Percentiles rank a stretch among this genome's conserved stretches.
phyloP scores from a whole-genome alignment of 2,888 invertebrate genomes.

The Agonopterix subpropinquella region DNA sequence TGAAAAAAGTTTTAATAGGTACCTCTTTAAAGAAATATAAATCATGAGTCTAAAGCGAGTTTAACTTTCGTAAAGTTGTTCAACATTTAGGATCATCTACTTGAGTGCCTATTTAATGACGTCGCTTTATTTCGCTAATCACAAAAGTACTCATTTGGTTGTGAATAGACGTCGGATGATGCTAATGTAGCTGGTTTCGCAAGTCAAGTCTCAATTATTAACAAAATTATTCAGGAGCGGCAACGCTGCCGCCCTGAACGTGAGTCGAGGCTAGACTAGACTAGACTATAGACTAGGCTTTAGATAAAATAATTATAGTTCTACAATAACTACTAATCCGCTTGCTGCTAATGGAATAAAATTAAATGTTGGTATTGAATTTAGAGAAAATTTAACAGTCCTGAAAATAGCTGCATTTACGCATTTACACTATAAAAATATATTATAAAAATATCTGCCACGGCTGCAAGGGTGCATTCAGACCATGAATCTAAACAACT shows the following conservation, averaged over 20 bases:
- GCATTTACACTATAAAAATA: too few species aligned
- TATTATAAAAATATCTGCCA: too few species aligned
- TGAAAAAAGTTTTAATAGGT: constrained; percentile 74
- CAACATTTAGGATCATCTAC: constrained; percentile 59
- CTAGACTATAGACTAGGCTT: too few species aligned
- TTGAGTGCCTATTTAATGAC: constrained; percentile 58
- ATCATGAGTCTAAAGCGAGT: constrained; percentile 60
- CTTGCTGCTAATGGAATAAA: too few species aligned
- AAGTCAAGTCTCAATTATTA: not conserved
- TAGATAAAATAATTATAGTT: too few species aligned
- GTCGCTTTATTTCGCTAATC: constrained; percentile 46
- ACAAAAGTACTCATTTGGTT: constrained; percentile 33
- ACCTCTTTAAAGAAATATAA: constrained; percentile 72
- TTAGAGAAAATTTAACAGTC: too few species aligned
- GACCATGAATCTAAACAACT: too few species aligned
- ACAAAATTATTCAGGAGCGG: not conserved
- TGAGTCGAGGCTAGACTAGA: not conserved
- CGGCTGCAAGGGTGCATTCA: too few species aligned
- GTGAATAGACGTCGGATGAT: constrained; percentile 14
- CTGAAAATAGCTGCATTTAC: too few species aligned
- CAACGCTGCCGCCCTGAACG: too few species aligned
- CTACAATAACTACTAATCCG: too few species aligned
- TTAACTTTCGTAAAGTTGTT: constrained; percentile 59
- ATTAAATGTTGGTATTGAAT: too few species aligned
- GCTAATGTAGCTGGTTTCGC: constrained; percentile 10